A percentile compares a stretch with the other conserved stretches of the same genome.
phyloP scores from a whole-genome alignment of 2,888 invertebrate genomes.

The Salpingus planirostris region DNA sequence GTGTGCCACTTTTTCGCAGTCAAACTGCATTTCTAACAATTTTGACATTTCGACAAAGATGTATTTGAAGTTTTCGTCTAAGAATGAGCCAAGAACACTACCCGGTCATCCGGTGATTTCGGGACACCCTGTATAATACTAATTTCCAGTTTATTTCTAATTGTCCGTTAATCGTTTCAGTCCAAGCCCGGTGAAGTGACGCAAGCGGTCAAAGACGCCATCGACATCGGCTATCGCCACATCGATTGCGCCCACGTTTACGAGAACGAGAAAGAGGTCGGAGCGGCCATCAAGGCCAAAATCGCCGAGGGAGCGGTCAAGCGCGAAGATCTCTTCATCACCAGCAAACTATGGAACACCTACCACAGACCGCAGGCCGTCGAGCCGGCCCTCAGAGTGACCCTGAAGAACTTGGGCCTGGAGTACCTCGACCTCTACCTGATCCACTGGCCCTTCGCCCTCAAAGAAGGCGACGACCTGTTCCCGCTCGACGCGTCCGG shows the following conservation, averaged over 20 bases:
- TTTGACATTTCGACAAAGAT: too few species aligned
- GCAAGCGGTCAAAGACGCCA: constrained; percentile 60
- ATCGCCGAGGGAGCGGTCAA: constrained; percentile 56
- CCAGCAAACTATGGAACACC: constrained; percentile 69
- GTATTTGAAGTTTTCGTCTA: too few species aligned
- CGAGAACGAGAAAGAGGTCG: constrained; percentile 62
- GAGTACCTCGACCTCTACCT: constrained; percentile 80
- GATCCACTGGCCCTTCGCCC: constrained; percentile 88
- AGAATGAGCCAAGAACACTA: too few species aligned
- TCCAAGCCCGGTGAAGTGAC: constrained; percentile 56
- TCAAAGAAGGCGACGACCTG: constrained; percentile 42
- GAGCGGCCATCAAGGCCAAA: constrained; percentile 53
- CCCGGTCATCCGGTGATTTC: too few species aligned
- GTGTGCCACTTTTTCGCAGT: not conserved
- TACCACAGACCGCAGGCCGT: constrained; percentile 75
- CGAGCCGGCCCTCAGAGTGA: constrained; percentile 54
- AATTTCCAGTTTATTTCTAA: not conserved
- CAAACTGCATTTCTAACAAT: too few species aligned
- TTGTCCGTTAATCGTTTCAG: constrained; percentile 36
- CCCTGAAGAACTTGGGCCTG: constrained; percentile 63
- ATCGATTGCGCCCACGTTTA: constrained; percentile 68
- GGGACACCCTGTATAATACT: too few species aligned
- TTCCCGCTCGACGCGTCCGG: constrained; percentile 26
- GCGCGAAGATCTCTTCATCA: constrained; percentile 62
- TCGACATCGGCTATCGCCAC: constrained; percentile 68